Evolutionary conservation across 2,888 invertebrate species (phyloP).

Genomic region (Pseudoips prasinana): DNA sequence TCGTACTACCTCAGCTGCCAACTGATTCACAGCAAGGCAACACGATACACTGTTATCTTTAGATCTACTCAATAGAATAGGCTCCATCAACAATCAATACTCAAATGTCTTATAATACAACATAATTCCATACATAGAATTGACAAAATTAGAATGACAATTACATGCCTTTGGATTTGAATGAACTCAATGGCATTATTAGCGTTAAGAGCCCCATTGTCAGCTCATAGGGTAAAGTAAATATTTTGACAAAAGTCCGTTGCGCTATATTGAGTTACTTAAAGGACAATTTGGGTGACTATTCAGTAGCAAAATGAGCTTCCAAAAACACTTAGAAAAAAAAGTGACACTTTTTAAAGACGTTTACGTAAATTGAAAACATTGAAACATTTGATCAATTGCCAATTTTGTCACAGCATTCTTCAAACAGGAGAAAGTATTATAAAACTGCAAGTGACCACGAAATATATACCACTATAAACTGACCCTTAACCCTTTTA

Average conservation of each 20-base stretch:
- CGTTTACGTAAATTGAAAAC: neutral
- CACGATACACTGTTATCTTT: slow-evolving; percentile 65
- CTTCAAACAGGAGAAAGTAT: slow-evolving; percentile 34
- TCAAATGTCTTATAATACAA: slow-evolving; percentile 54
- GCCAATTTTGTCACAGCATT: slow-evolving; percentile 44
- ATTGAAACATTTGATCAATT: slow-evolving; percentile 47
- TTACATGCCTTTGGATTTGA: slow-evolving; percentile 52
- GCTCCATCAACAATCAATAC: slow-evolving; percentile 47
- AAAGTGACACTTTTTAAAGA: slow-evolving; percentile 13
- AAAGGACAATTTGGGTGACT: slow-evolving; percentile 59
- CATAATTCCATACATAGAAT: slow-evolving; percentile 45
- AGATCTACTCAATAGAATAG: slow-evolving; percentile 45
- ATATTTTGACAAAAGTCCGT: slow-evolving; percentile 79
- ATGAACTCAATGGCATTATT: slow-evolving; percentile 67
- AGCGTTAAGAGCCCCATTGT: slow-evolving; percentile 68
- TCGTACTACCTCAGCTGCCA: too few species aligned
- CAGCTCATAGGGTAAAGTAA: slow-evolving; percentile 61
- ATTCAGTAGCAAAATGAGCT: slow-evolving; percentile 46
- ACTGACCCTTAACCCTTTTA: slow-evolving; percentile 3
- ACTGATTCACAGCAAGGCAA: slow-evolving; percentile 39
- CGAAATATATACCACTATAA: slow-evolving; percentile 29
- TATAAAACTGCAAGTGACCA: slow-evolving; percentile 34
- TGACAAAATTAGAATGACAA: slow-evolving; percentile 71
- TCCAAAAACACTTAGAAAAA: slow-evolving; percentile 41
- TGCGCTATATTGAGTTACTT: slow-evolving; percentile 73